These are phyloP conservation scores for Catocala sponsa DNA, from an alignment of 2,888 invertebrate species.

Conservation along the genomic window DNA sequence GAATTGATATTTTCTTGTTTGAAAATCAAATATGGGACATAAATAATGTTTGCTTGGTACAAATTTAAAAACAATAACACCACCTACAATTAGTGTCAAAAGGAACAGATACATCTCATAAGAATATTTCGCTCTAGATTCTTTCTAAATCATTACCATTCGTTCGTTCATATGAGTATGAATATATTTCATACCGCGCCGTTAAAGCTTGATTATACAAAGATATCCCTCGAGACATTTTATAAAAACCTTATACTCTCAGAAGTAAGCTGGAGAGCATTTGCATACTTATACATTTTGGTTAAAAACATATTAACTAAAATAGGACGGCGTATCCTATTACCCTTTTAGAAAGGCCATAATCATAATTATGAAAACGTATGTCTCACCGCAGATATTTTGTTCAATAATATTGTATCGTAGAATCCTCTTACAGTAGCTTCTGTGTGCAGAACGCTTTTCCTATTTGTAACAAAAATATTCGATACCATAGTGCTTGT, in stretches of 20 bases:
- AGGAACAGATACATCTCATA: too few species aligned
- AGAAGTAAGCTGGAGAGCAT: neutral
- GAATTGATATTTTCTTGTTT: too few species aligned
- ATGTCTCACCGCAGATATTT: neutral
- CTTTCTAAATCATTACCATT: neutral
- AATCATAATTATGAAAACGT: constrained; percentile 11
- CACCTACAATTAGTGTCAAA: too few species aligned
- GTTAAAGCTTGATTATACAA: constrained; percentile 16
- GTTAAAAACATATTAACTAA: constrained; percentile 5
- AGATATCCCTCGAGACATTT: constrained; percentile 12
- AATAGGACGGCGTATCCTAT: neutral
- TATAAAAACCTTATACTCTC: constrained; percentile 5
- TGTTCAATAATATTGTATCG: neutral
- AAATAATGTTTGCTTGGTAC: too few species aligned
- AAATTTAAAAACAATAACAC: too few species aligned
- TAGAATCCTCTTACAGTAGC: neutral
- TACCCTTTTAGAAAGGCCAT: constrained; percentile 3
- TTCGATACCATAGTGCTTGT: neutral
- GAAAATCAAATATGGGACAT: too few species aligned
- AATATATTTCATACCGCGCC: constrained; percentile 2
- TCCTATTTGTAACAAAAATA: neutral
- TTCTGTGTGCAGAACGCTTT: neutral
- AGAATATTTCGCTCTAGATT: too few species aligned
- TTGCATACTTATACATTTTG: constrained; percentile 10
- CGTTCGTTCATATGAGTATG: neutral